A percentile compares a stretch with the other conserved stretches of the same genome.
Evolutionary conservation across 2,888 invertebrate species (phyloP).

Genomic region (Synergus gifuensis): DNA sequence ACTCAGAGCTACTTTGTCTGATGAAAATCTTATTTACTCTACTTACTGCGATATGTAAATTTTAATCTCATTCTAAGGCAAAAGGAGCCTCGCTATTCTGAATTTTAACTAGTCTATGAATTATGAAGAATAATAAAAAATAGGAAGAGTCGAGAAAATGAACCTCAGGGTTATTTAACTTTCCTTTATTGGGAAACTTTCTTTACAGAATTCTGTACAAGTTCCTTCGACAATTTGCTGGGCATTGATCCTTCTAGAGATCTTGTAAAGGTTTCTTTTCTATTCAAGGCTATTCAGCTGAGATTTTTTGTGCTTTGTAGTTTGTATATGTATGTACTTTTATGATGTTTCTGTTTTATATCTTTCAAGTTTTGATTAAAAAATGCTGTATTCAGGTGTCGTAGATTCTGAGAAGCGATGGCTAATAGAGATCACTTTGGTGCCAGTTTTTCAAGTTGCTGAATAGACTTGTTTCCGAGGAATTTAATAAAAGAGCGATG

Average conservation of each 20-base stretch:
- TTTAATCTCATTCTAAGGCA: background rate
- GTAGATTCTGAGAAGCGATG: conserved; percentile 8
- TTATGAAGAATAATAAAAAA: background rate
- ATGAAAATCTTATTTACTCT: conserved; percentile 35
- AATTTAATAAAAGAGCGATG: conserved; percentile 36
- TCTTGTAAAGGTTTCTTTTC: too few species aligned
- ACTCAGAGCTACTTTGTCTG: conserved; percentile 18
- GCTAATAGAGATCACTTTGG: conserved; percentile 27
- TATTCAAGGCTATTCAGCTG: too few species aligned
- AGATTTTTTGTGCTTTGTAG: background rate
- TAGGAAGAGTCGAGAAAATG: too few species aligned
- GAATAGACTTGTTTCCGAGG: conserved; percentile 30
- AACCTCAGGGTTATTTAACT: too few species aligned
- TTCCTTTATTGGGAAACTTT: too few species aligned
- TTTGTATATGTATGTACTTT: background rate
- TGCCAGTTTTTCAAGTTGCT: conserved; percentile 29
- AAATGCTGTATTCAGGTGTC: conserved; percentile 9
- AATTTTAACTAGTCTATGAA: background rate
- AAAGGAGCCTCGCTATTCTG: background rate
- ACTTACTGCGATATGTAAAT: conserved; percentile 25
- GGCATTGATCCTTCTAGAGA: too few species aligned
- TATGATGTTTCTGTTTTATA: background rate
- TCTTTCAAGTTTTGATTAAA: conserved; percentile 7
- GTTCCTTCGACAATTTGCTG: too few species aligned
- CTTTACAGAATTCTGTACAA: too few species aligned